Base-by-base conservation (phyloP, 1,140 invertebrate genomes). In the Lordiphosa mommai region DNA sequence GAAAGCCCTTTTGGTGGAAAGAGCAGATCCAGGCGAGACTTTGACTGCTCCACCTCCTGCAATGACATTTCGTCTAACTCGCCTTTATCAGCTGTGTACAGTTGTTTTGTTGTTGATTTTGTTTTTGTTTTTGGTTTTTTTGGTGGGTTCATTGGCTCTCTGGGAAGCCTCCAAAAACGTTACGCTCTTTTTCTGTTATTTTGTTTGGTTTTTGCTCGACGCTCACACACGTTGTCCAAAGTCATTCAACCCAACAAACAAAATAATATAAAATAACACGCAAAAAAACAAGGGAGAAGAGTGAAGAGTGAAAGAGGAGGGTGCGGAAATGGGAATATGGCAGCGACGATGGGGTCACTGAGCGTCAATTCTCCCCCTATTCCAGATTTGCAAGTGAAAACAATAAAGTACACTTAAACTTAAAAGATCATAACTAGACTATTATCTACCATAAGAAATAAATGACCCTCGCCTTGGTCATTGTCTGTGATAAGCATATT, bases 161-260 rank as follows among this genome's bases (percentile, higher is more conserved):
- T 23, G 16, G 50, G 17, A 46, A 29, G 34, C 56, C 30, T 46
- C 51, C 51, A 29, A 49, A 57, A 76, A 61, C 47, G 56, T 74
- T 69, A 64, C 65, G 68, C 65, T 72, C 65, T 50, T 72, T 76
- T 74, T 74, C 64, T 55, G 77, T 71, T 52, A 38, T 52, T 55
- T 57, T 47, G 56, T 32, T 51, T 58, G 12, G 55, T 61, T 56
- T 56, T 52, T 60, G 57, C 60, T 68, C 61, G 48, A 76, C 57
- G 27, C 40, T 12, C 16, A 20, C 37, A 40, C 37, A 40, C 38
- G 65, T 52, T 71, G 40, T 59, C 53, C 76, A 80, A 68, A 80
- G 76, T 80, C 76, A 82, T 80, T 80, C 76, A 80, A 80, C 76
- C 61, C 76, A 71, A 71, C 61, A 79, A 77, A 72, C 59, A 69